Evolutionary conservation across 2,888 invertebrate genomes (phyloP), one percentile per base, ranked within the genome.

Genomic region (Lobophora halterata): DNA sequence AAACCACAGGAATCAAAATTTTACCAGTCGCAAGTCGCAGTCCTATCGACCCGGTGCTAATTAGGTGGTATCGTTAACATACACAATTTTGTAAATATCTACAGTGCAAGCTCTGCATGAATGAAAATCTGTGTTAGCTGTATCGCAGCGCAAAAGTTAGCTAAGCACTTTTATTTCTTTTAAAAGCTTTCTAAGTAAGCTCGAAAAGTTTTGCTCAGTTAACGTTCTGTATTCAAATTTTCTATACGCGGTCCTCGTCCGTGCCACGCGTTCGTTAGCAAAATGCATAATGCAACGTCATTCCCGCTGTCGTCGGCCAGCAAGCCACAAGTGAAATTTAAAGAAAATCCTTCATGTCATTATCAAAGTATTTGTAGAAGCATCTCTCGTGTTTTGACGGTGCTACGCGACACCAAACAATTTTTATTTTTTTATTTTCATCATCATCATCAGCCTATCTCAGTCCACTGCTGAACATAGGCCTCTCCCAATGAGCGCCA

Each of bases 261-360:
- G 18, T 39, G 54, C 73, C 66, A 74, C 70, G 71, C 73, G 79
- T 80, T 82, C 81, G 81, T 82, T 82, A 82, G 76, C 54, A 50
- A 74, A 77, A 81, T 82, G 79, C 79, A 82, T 82, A 73, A 82
- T 82, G 80, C 81, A 82, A 72, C 69, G 62, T 71, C 70, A 71
- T 71, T 62, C 61, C 50, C 45, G 44, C 54, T 53, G 58, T 50
- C n/a, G n/a, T n/a, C 52, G 40, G 45, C 58, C 45, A 50, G 55
- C 54, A 51, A 60, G 61, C 60, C 61, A 65, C 70, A 71, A 72
- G 71, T 69, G 65, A 71, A 66, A 70, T 65, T 68, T 67, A 56
- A 70, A 72, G 67, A 68, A 69, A 70, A 63, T 58, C 49, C 49
- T 27, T 38, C 34, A 36, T 31, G 39, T 35, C 52, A 50, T 55